A percentile compares a stretch with the other conserved stretches of the same genome.
Evolutionary conservation across 2,113 vertebrate species (phyloP).

Genomic region (Nothobranchius kuhntae): DNA sequence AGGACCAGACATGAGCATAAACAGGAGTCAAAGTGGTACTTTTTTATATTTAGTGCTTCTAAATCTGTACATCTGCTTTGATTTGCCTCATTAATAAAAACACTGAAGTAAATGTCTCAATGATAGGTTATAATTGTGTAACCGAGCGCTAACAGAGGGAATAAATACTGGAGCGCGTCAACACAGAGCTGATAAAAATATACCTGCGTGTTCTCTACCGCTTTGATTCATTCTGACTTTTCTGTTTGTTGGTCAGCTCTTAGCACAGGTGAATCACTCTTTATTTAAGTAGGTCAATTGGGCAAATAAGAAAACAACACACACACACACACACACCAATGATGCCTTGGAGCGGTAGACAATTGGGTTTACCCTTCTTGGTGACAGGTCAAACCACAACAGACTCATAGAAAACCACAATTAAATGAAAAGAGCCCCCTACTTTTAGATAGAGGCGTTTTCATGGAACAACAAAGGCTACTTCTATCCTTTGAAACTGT

Average conservation of each 20-base stretch:
- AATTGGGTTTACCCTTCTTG: background rate
- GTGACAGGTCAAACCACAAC: background rate
- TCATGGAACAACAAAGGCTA: background rate
- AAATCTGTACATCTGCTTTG: background rate
- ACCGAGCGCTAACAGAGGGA: background rate
- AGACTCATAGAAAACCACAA: background rate
- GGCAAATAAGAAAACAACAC: background rate
- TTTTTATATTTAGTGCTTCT: too few species aligned
- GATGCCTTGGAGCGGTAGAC: background rate
- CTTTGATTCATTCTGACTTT: background rate
- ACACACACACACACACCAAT: background rate
- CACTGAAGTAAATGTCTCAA: background rate
- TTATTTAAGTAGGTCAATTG: background rate
- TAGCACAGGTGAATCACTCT: background rate
- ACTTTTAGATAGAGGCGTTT: background rate
- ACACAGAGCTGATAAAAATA: constrained; percentile 11
- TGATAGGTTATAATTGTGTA: background rate
- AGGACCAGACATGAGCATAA: too few species aligned
- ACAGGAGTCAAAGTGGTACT: too few species aligned
- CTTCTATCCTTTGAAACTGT: background rate
- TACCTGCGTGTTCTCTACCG: background rate
- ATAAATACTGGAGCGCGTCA: background rate
- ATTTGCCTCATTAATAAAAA: background rate
- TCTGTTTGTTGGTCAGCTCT: background rate
- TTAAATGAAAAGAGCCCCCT: background rate